phyloP scores from a whole-genome alignment of 2,888 invertebrate species.

The Ennomos fuscantarius region DNA sequence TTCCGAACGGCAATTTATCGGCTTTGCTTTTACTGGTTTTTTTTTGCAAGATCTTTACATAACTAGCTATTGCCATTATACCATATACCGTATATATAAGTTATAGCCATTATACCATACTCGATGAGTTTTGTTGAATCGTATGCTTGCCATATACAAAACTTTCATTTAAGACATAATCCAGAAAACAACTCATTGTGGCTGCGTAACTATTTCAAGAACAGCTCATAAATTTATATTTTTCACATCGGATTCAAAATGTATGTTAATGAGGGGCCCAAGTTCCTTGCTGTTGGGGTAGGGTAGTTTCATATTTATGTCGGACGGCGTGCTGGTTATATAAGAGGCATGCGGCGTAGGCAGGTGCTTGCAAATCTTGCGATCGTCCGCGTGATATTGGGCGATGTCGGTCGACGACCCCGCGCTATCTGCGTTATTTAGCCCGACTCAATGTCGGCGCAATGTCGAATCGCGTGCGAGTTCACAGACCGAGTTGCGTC shows the following conservation, averaged over 20 bases:
- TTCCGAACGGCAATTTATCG: constrained; percentile 65
- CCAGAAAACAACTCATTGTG: constrained; percentile 2
- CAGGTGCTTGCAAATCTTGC: constrained; percentile 68
- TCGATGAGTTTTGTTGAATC: too few relatives aligned
- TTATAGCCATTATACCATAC: too few relatives aligned
- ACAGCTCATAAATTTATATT: constrained; percentile 2
- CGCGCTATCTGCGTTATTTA: constrained; percentile 82
- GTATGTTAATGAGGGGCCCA: constrained; percentile 33
- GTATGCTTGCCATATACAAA: too few relatives aligned
- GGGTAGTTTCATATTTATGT: constrained; percentile 48
- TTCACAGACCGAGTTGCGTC: constrained; percentile 75
- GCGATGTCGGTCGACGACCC: constrained; percentile 80
- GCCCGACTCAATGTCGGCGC: constrained; percentile 80
- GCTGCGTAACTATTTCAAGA: constrained; percentile 5
- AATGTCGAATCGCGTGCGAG: constrained; percentile 79
- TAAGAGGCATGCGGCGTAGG: constrained; percentile 62
- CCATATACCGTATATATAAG: too few relatives aligned
- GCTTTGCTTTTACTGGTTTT: constrained; percentile 47
- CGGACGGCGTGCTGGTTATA: constrained; percentile 49
- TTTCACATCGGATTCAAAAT: constrained; percentile 3
- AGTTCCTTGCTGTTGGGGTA: constrained; percentile 57
- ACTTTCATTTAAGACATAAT: not conserved
- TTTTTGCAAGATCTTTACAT: constrained; percentile 31
- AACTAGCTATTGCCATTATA: too few relatives aligned
- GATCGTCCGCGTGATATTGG: constrained; percentile 80